These are phyloP conservation scores for Austrofundulus limnaeus DNA, from an alignment of 2,113 vertebrate genomes.

Conservation along the genomic window DNA sequence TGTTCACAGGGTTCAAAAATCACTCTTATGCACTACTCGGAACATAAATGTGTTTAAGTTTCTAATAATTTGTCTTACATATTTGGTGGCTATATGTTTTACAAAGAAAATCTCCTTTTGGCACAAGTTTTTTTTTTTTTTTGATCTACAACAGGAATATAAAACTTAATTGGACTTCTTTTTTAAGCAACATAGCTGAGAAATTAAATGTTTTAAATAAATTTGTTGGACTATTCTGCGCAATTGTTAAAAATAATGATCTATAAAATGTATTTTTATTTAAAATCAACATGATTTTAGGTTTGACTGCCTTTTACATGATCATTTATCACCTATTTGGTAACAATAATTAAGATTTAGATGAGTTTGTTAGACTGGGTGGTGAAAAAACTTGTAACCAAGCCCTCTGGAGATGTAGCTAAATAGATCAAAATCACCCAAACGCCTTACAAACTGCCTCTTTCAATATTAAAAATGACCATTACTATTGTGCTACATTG, in stretches of 20 bases:
- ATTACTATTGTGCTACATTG: constrained; percentile 72
- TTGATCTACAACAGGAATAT: too few relatives aligned
- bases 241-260: not conserved
- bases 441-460: constrained; percentile 62
- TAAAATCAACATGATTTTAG: constrained; percentile 1
- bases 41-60: not conserved
- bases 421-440: constrained; percentile 20
- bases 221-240: not conserved
- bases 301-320: not conserved
- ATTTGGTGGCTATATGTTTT: not conserved
- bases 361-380: not conserved
- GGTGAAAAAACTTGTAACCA: not conserved
- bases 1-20: too few relatives aligned
- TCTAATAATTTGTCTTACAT: not conserved
- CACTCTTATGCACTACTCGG: not conserved
- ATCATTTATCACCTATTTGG: not conserved
- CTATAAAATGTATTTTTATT: not conserved
- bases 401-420: constrained; percentile 4
- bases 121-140: not conserved
- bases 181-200: not conserved
- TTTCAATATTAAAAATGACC: constrained; percentile 46
- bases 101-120: not conserved
- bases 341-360: not conserved
- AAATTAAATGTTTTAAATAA: not conserved
- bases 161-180: not conserved